Base-by-base conservation (phyloP, 1,140 invertebrate genomes). In the Bactericera cockerelli region DNA sequence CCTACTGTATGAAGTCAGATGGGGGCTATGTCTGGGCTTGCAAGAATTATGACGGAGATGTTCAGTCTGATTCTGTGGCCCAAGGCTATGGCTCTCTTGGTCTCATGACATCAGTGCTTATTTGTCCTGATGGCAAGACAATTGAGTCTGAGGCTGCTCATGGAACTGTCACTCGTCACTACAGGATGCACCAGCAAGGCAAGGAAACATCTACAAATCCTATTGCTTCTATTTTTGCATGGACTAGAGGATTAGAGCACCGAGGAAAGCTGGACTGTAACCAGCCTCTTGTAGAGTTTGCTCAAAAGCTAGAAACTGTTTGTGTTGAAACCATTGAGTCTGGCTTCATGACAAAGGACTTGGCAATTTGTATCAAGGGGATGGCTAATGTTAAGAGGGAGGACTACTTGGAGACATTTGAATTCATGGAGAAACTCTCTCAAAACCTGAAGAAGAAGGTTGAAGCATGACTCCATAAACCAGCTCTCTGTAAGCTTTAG, bases 11-110 rank as follows among this genome's bases (percentile, higher is more conserved):
- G 87, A 99, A 99, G 72, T 93, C 91, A 1, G 89, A 95, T 63
- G 96, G 96, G 65, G 95, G 94, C 57, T 99, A 98, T 75, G 93
- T 99, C 0, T 99, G 96, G 95, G 93, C 95, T 21, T 89, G 95
- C 74, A 99, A 99, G 71, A 99, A 99, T 71, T 99, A 99, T 70
- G 96, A 99, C 70, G 96, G 96, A 31, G 96, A 99, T 76, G 96
- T 99, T 0, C 95, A 99, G 71, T 95, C 90, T 0, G 95, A 99
- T 73, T 93, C 91, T 3, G 89, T 98, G 16, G 94, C 94, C 64
- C 93, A 98, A 75, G 93, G 93, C 63, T 90, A 84, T 67, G 87
- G 88, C 24, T 96, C 92, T 2, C 72, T 97, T 19, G 93, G 93
- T 58, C 76, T 98, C 65, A 97, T 98, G 93, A 97, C 93, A 1